Evolutionary conservation across 2,113 vertebrate genomes (phyloP).

Genomic region (Octodon degus): DNA sequence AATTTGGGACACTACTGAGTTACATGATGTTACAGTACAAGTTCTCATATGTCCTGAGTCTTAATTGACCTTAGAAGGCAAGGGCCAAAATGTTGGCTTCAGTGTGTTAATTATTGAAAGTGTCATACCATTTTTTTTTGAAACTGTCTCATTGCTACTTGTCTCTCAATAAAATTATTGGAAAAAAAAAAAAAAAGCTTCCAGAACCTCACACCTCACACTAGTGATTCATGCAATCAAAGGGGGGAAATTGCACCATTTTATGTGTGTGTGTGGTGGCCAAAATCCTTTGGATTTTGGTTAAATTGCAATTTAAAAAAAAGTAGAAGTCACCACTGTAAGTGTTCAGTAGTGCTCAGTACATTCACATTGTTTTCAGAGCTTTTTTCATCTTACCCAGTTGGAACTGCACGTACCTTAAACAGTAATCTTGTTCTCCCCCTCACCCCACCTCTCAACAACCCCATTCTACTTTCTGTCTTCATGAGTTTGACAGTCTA

Average conservation of each 20-base stretch:
- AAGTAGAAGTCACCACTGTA: neutral
- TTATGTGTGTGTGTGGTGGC: neutral
- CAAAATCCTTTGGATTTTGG: neutral
- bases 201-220: neutral
- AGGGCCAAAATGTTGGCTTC: no score
- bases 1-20: no score
- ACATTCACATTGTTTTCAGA: neutral
- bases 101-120: no score
- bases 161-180: no score
- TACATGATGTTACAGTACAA: no score
- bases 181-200: neutral
- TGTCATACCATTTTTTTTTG: no score
- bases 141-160: no score
- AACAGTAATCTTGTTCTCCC: neutral
- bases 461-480: neutral
- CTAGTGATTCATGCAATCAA: neutral
- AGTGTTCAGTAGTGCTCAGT: neutral
- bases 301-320: neutral
- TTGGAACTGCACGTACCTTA: neutral
- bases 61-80: no score
- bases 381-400: neutral
- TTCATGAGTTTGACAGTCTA: neutral
- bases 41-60: no score
- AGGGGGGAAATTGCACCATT: fast-evolving
- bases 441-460: fast-evolving